phyloP scores from a whole-genome alignment of 2,113 vertebrate genomes.

The Tychaedon coryphoeus region DNA sequence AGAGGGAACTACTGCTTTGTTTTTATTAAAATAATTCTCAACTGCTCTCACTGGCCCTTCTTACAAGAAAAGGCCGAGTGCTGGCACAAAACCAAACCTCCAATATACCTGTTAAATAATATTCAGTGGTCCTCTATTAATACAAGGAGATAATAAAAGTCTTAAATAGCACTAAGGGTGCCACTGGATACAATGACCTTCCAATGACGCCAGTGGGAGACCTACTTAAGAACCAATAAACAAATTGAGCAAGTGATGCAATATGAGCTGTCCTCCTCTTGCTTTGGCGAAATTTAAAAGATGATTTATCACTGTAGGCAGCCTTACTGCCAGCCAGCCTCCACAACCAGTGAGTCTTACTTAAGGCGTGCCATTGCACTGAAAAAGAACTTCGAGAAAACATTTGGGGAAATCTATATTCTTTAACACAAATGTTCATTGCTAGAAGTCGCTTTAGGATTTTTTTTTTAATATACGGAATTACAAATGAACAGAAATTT shows the following conservation, averaged over 20 bases:
- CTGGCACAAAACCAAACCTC: not conserved
- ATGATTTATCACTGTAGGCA: not conserved
- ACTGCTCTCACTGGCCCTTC: not conserved
- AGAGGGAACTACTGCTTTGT: not conserved
- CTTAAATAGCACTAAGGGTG: not conserved
- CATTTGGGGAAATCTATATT: not conserved
- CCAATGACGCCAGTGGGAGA: not conserved
- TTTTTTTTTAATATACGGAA: not conserved
- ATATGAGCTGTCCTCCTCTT: not conserved
- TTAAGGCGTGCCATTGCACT: rapidly evolving
- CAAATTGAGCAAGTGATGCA: not conserved
- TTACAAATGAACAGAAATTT: not conserved
- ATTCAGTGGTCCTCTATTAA: not conserved
- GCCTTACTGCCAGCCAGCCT: not conserved
- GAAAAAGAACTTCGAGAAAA: not conserved
- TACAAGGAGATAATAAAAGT: not conserved
- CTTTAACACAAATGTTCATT: rapidly evolving
- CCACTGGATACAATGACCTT: not conserved
- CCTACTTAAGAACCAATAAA: not conserved
- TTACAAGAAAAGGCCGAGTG: not conserved
- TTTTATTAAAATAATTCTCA: not conserved
- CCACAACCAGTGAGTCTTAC: not conserved
- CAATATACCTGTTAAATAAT: not conserved
- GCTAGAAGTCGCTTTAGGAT: not conserved
- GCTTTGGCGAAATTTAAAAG: not conserved